Base-by-base conservation (phyloP, 2,888 invertebrate species). In the Actias luna region DNA sequence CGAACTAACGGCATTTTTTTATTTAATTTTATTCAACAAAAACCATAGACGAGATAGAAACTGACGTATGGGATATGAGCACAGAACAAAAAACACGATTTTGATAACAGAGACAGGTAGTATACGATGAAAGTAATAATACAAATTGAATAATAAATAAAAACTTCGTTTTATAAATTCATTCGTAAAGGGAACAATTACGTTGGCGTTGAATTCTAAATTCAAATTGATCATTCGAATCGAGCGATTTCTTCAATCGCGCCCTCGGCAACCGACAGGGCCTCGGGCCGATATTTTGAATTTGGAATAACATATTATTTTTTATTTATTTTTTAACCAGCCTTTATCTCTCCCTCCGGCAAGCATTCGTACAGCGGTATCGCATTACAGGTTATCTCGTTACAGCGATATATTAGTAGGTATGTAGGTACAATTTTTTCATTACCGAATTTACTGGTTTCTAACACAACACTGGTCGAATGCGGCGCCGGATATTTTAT, bases 351-450 rank as follows among this genome's bases (percentile, higher is more conserved):
- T 82, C 85, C 87, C 84, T 84, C 84, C 83, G 83, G 85, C 85
- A 85, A 83, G 76, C 77, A 85, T 85, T 86, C 86, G 85, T 88
- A 85, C 85, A 79, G 83, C 79, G 82, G 80, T 87, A 88, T 92
- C 88, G 81, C 88, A 86, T 92, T 91, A 89, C 91, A 80, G 77
- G 83, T 85, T 88, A 88, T 88, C 86, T 90, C 83, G 87, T 89
- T 87, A 86, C 88, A 81, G 74, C 78, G 76, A 73, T 74, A 84
- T 84, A 85, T 86, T 84, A 82, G 79, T 76, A 75, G 82, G 78
- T 76, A 75, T 77, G 74, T 76, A 75, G 76, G 74, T 80, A 72
- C 70, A 63, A 64, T 65, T 66, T 82, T 81, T 78, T 68, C 81
- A 80, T 78, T 71, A 82, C 80, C 77, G 75, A 83, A 82, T 84